Conservation (phyloP, 1,140 invertebrate species). For the Drosophila ogumai region DNA sequence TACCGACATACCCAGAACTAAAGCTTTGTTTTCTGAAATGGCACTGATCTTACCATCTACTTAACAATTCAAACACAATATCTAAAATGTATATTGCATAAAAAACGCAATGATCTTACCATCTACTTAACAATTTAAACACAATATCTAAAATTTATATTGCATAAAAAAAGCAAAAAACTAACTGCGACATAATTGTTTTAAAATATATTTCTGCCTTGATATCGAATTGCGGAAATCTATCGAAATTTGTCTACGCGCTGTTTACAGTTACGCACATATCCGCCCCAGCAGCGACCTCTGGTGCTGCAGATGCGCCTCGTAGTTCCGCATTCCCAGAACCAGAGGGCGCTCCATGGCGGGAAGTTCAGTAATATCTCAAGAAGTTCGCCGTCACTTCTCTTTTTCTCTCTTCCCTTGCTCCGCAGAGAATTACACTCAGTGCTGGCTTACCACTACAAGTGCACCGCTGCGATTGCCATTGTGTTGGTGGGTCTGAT, state of each 20-base stretch:
- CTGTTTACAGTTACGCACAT: constrained; percentile 26
- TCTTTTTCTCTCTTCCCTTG: constrained; percentile 3
- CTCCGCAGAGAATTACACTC: constrained; percentile 36
- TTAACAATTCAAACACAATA: no score
- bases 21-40: no score
- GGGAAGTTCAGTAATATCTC: background rate
- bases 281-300: constrained; percentile 45
- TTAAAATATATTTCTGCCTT: background rate
- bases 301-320: constrained; percentile 41
- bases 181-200: no score
- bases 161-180: no score
- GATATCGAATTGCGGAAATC: background rate
- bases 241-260: constrained; percentile 28
- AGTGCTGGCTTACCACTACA: constrained; percentile 51
- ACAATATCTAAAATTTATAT: no score
- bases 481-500: constrained; percentile 65
- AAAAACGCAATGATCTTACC: no score
- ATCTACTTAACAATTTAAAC: no score
- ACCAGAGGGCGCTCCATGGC: constrained; percentile 54
- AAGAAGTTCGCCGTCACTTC: constrained; percentile 11
- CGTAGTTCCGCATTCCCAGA: constrained; percentile 15
- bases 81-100: no score
- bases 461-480: constrained; percentile 13
- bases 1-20: no score
- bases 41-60: no score